These are phyloP conservation scores for Chrysopa pallens DNA, from an alignment of 1,140 invertebrate genomes.

Conservation along the genomic window DNA sequence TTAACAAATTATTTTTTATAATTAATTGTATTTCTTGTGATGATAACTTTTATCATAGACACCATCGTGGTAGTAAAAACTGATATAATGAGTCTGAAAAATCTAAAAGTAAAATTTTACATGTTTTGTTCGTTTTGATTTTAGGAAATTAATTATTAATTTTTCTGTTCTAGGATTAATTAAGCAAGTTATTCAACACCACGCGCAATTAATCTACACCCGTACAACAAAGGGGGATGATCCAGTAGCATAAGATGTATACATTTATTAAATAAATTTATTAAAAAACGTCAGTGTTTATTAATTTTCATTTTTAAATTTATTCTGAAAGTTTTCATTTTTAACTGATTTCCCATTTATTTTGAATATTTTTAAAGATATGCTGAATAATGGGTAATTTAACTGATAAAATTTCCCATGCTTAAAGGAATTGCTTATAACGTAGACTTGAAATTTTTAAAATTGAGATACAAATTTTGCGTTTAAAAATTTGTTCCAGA, in stretches of 20 bases:
- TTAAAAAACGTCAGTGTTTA: no score
- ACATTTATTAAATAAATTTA: no score
- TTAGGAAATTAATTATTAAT: background rate
- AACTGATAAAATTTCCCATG: no score
- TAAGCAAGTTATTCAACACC: constrained; percentile 92
- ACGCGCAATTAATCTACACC: constrained; percentile 95
- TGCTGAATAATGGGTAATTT: no score
- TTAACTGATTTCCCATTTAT: no score
- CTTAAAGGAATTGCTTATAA: no score
- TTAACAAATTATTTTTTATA: background rate
- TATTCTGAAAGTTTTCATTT: no score
- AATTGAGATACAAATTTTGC: no score
- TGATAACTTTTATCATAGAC: constrained; percentile 11
- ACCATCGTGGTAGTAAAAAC: constrained; percentile 20
- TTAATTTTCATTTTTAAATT: no score
- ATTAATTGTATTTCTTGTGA: constrained; percentile 7
- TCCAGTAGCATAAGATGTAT: constrained; percentile 24
- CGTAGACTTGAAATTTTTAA: no score
- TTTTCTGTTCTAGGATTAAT: constrained; percentile 59
- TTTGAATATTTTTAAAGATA: no score
- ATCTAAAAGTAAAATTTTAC: constrained; percentile 1
- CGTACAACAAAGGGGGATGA: constrained; percentile 89
- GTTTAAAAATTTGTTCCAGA: no score
- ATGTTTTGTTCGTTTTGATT: constrained; percentile 1
- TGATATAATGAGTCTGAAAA: constrained; percentile 41